Evolutionary conservation across 2,113 vertebrate species (phyloP).

Genomic region (Microcebus murinus): DNA sequence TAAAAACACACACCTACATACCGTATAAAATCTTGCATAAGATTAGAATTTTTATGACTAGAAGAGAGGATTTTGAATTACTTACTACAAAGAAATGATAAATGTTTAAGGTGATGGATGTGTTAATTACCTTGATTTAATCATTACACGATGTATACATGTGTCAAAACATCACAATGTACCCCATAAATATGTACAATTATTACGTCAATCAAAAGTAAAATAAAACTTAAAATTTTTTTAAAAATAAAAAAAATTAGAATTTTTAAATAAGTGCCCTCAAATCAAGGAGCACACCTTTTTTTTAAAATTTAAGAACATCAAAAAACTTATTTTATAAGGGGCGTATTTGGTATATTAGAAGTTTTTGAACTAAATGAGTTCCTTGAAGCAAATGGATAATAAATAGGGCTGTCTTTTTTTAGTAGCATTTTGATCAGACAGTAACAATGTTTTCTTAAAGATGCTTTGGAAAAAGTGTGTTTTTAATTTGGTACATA

Average conservation of each 20-base stretch:
- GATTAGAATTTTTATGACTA: not conserved
- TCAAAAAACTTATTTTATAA: not conserved
- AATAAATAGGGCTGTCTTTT: slow-evolving; percentile 14
- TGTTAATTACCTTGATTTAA: too few relatives aligned
- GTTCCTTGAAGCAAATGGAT: slow-evolving; percentile 19
- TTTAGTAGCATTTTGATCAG: slow-evolving; percentile 11
- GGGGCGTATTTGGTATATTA: not conserved
- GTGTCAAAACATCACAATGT: too few relatives aligned
- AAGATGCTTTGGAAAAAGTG: not conserved
- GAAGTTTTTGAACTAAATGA: slow-evolving; percentile 22
- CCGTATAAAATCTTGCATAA: not conserved
- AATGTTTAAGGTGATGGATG: too few relatives aligned
- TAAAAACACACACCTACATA: not conserved
- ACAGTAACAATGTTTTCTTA: slow-evolving; percentile 16
- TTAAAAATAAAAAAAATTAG: not conserved
- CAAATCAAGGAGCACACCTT: not conserved
- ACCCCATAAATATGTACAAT: too few relatives aligned
- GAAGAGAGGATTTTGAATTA: too few relatives aligned
- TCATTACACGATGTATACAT: too few relatives aligned
- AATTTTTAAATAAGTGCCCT: not conserved
- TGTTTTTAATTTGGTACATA: slow-evolving; percentile 4
- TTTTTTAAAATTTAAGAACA: slow-evolving; percentile 15
- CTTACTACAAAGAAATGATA: too few relatives aligned
- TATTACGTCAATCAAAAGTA: too few relatives aligned
- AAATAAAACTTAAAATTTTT: too few relatives aligned